phyloP scores from a whole-genome alignment of 2,888 invertebrate genomes.

The Cremastinae sp. region DNA sequence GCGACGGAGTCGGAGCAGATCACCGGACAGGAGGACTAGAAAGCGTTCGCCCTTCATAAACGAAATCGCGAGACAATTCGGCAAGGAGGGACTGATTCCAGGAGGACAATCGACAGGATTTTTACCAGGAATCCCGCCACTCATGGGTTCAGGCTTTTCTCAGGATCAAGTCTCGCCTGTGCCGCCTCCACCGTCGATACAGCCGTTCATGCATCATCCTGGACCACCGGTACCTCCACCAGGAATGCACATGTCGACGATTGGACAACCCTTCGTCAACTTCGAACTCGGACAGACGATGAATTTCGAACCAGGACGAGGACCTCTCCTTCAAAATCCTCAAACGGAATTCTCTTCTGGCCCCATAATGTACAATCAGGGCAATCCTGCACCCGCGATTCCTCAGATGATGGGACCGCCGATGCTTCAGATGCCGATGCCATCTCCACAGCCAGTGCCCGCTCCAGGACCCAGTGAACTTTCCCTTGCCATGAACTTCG shows the following conservation, averaged over 20 bases:
- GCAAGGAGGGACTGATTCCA: constrained; percentile 68
- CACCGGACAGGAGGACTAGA: constrained; percentile 71
- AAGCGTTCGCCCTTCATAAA: constrained; percentile 78
- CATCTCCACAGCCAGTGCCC: constrained; percentile 63
- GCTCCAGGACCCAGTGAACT: constrained; percentile 50
- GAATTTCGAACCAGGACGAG: constrained; percentile 68
- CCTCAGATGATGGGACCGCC: constrained; percentile 60
- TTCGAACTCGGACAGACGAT: constrained; percentile 70
- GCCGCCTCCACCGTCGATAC: constrained; percentile 29
- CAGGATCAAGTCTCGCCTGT: constrained; percentile 54
- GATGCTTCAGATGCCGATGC: constrained; percentile 53
- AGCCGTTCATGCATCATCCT: constrained; percentile 60
- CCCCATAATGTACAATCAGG: constrained; percentile 72
- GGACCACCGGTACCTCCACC: constrained; percentile 62
- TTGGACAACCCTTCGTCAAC: constrained; percentile 65
- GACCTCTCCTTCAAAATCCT: constrained; percentile 60
- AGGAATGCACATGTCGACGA: constrained; percentile 54
- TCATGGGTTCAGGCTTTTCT: constrained; percentile 48
- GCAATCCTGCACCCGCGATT: constrained; percentile 60
- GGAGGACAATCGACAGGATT: constrained; percentile 55
- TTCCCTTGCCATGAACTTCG: constrained; percentile 40
- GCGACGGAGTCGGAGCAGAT: constrained; percentile 71
- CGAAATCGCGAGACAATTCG: constrained; percentile 76
- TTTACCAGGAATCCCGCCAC: constrained; percentile 66
- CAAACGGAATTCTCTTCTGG: constrained; percentile 69